Evolutionary conservation across 2,888 invertebrate genomes (phyloP), one percentile per base, ranked within the genome.

Genomic region (Malthinus flaveolus): DNA sequence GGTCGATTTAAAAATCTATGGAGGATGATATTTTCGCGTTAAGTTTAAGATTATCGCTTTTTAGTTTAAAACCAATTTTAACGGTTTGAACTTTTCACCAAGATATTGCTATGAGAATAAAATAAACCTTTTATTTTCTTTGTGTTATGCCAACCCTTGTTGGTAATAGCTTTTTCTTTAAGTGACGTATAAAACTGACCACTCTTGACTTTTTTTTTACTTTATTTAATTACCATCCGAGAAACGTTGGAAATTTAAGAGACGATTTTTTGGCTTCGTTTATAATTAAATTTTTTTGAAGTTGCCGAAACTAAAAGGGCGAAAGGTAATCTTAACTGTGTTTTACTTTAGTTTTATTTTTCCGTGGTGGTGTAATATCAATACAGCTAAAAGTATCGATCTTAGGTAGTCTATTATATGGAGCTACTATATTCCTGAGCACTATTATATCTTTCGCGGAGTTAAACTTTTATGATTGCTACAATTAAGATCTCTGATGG

Each of bases 51-150:
- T 53, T 53, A 53, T 44, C 50, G n/a, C 46, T 35, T 46, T 46
- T 47, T 47, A 53, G 46, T 23, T 15, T 15, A 46, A 53, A 52
- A 57, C 42, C 51, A 52, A 57, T 52, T 48, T 46, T 57, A 52
- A 48, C 39, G 51, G 52, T 33, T 52, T 51, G 52, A 52, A 48
- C 44, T 47, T 52, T 42, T 47, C 31, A 57, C 48, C 35, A 33
- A 47, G 51, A 57, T 52, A 57, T 57, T 57, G 52, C 50, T 37
- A 46, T 42, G 23, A 47, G 48, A 52, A 52, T 11, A 51, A 57
- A 42, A 51, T 51, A 57, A 57, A 52, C 52, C 47, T 52, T 57
- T 57, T 57, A 51, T 52, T 57, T 48, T 52, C 57, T 44, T 57
- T 52, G 45, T 56, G 56, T 46, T 56, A 36, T 50, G 32, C 32